These are phyloP conservation scores for Hippotragus niger DNA, from an alignment of 2,113 vertebrate genomes.

Conservation along the genomic window DNA sequence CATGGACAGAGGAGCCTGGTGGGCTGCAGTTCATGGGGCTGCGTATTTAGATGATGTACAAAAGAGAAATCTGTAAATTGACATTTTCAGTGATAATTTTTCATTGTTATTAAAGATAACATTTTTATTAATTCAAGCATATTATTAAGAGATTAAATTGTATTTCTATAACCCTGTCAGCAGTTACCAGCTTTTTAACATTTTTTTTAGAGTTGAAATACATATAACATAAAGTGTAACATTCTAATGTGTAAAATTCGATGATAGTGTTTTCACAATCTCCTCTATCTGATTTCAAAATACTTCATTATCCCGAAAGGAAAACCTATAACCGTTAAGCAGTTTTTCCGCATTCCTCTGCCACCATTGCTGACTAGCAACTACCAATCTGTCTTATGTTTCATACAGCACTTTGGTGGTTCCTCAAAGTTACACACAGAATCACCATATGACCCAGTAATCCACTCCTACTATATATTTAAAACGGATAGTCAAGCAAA, in stretches of 20 bases:
- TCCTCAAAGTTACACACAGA: not conserved
- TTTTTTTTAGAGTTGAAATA: not conserved
- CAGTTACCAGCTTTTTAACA: not conserved
- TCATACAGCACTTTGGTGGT: not conserved
- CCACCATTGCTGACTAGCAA: not conserved
- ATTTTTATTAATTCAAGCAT: not conserved
- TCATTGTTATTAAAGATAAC: not conserved
- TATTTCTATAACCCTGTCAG: not conserved
- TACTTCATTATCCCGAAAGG: not conserved
- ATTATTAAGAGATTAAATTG: not conserved
- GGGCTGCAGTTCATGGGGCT: too few species aligned
- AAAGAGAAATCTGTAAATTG: conserved; percentile 3
- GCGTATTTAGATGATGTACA: conserved; percentile 1
- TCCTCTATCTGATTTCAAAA: not conserved
- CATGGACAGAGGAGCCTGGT: too few species aligned
- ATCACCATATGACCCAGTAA: not conserved
- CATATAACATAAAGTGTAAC: not conserved
- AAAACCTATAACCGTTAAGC: not conserved
- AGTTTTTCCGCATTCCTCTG: not conserved
- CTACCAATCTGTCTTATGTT: not conserved
- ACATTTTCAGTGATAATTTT: conserved; percentile 9
- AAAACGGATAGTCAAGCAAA: not conserved
- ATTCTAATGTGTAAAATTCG: not conserved
- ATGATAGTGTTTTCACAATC: not conserved
- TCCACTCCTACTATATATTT: not conserved